A percentile compares a stretch with the other conserved stretches of the same genome.
Evolutionary conservation across 2,888 invertebrate genomes (phyloP).

Genomic region (Thera britannica): DNA sequence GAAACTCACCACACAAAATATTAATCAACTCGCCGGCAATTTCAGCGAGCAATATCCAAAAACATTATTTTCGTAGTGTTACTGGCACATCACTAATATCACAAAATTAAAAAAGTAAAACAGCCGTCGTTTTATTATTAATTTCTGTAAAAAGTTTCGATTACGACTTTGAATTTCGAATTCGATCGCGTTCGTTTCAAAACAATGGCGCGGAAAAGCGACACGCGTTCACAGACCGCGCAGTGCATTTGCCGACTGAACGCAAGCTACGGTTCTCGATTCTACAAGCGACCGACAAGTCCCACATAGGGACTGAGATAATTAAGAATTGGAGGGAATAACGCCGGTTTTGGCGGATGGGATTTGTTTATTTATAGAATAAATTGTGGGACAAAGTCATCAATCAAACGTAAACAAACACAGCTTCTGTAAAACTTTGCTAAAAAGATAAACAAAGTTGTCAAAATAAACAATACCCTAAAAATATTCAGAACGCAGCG

Average conservation of each 20-base stretch:
- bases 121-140: background rate
- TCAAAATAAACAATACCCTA: conserved; percentile 5
- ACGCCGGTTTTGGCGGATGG: conserved; percentile 53
- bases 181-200: conserved; percentile 56
- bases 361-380: conserved; percentile 52
- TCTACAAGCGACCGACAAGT: conserved; percentile 39
- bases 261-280: conserved; percentile 26
- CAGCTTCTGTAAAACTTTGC: conserved; percentile 13
- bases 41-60: conserved; percentile 29
- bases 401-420: conserved; percentile 32
- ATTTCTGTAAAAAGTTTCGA: conserved; percentile 27
- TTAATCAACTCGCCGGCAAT: conserved; percentile 18
- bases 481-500: conserved; percentile 8
- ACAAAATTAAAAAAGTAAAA: conserved; percentile 8
- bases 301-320: conserved; percentile 35
- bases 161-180: conserved; percentile 38
- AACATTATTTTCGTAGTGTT: conserved; percentile 32
- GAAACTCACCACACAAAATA: conserved; percentile 30
- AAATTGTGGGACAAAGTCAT: conserved; percentile 30
- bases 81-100: conserved; percentile 37
- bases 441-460: conserved; percentile 18
- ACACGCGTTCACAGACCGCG: conserved; percentile 56
- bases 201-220: conserved; percentile 51
- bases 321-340: conserved; percentile 53
- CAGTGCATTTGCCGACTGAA: conserved; percentile 60